Percentiles rank a stretch among this genome's conserved stretches.
These are phyloP conservation scores for Microplitis deprimator DNA, from an alignment of 2,888 invertebrate genomes.

Conservation along the genomic window DNA sequence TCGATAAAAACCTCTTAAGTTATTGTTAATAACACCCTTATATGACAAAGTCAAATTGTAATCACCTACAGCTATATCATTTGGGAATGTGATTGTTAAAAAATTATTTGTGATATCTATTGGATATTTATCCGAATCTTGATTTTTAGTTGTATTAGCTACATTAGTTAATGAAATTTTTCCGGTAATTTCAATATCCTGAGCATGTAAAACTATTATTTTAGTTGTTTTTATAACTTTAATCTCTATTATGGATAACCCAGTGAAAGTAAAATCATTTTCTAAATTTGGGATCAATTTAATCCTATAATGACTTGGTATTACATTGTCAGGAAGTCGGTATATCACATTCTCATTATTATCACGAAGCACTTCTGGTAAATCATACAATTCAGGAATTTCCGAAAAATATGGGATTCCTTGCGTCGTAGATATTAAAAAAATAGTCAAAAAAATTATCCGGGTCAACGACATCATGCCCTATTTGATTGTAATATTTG, in stretches of 20 bases:
- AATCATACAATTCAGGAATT: background rate
- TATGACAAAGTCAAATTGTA: slow-evolving; percentile 74
- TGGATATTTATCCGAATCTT: background rate
- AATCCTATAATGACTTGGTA: slow-evolving; percentile 73
- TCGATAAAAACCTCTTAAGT: slow-evolving; percentile 79
- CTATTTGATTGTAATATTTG: background rate
- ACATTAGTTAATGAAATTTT: background rate
- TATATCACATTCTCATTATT: slow-evolving; percentile 60
- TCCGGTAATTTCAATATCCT: slow-evolving; percentile 33
- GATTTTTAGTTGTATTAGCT: background rate
- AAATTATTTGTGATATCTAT: slow-evolving; percentile 28
- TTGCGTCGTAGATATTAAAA: background rate
- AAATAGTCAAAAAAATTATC: background rate
- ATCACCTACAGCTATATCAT: fast-evolving
- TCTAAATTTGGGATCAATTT: slow-evolving; percentile 71
- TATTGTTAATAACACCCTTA: slow-evolving; percentile 74
- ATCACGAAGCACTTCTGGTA: background rate
- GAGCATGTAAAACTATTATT: slow-evolving; percentile 43
- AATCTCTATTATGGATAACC: slow-evolving; percentile 36
- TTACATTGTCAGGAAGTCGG: slow-evolving; percentile 73
- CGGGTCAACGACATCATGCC: background rate
- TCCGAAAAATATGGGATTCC: slow-evolving; percentile 6
- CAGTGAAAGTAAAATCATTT: slow-evolving; percentile 37
- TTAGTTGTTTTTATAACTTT: fast-evolving
- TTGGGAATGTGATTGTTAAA: background rate